Evolutionary conservation across 2,113 vertebrate genomes (phyloP), one percentile per base, ranked within the genome.

Genomic region (Pteruthius melanotis): DNA sequence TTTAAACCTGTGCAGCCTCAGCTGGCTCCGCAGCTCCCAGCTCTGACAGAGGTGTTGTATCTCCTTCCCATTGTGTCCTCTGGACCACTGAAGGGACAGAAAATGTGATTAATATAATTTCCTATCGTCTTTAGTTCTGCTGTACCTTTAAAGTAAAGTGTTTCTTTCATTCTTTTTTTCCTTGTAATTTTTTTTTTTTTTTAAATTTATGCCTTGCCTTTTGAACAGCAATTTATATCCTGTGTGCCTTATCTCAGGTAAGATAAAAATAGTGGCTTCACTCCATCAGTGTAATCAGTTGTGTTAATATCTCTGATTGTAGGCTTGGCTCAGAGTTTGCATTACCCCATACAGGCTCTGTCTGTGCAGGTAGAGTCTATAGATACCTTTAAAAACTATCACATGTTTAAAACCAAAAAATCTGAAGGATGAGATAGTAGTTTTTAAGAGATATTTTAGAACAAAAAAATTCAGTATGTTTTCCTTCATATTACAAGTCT

Each of bases 201-300:
- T 0, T 44, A 7, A 33, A 40, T 64, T 78, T 75, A 83, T 44
- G 50, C n/a, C 40, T 92, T 84, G 35, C 47, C 11, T 86, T 94
- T 95, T 3, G 3, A 90, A 91, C 61, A 71, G 56, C 56, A 49
- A 40, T 90, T 95, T 94, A 88, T 60, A 91, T 88, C 88, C 83
- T 77, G 44, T 78, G 42, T 71, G 64, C 53, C 60, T 95, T 95
- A 95, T 91, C 94, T 91, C 77, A 83, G 81, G 63, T 80, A 39
- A 94, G 77, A 87, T 87, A 95, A 96, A 96, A 95, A 91, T 64
- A 89, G 77, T 91, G 91, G 87, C 91, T 94, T 96, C 57, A 47
- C 82, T 96, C 93, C 91, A 95, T 85, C 77, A 65, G 31, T 2
- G 5, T 85, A 87, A 94, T 95, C 78, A 91, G 79, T 85, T 85